phyloP scores from a whole-genome alignment of 2,888 invertebrate genomes.

The Dicranocentrus wangi region DNA sequence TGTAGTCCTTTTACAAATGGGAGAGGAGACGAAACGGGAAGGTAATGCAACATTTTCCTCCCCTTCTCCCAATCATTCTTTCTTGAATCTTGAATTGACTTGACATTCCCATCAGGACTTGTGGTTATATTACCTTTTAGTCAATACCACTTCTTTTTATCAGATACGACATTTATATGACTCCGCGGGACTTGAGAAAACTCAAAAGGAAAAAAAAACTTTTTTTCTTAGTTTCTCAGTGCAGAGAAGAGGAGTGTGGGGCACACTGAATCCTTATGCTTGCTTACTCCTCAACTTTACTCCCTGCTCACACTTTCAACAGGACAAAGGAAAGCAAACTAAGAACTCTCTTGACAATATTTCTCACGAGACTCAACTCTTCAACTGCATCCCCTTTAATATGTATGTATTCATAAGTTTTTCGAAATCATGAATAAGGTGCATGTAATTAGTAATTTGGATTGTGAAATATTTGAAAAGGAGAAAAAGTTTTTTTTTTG shows the following conservation, averaged over 20 bases:
- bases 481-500: constrained; percentile 25
- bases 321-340: constrained; percentile 31
- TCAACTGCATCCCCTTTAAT: constrained; percentile 52
- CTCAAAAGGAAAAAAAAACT: constrained; percentile 20
- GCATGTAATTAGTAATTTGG: constrained; percentile 61
- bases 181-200: constrained; percentile 50
- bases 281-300: not conserved
- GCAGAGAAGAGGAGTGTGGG: constrained; percentile 9
- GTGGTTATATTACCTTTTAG: constrained; percentile 63
- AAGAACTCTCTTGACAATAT: constrained; percentile 40
- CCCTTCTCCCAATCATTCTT: constrained; percentile 65
- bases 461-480: constrained; percentile 51
- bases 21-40: constrained; percentile 39
- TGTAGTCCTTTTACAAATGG: constrained; percentile 40
- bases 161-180: constrained; percentile 65
- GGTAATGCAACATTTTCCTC: constrained; percentile 50
- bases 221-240: constrained; percentile 30
- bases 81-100: constrained; percentile 65
- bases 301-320: constrained; percentile 17
- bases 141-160: constrained; percentile 58
- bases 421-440: constrained; percentile 26
- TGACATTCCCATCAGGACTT: constrained; percentile 67
- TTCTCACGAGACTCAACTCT: constrained; percentile 49
- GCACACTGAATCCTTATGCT: constrained; percentile 27
- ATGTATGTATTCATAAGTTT: constrained; percentile 39